Evolutionary conservation across 2,888 invertebrate species (phyloP).

Genomic region (Argyresthia goedartella): DNA sequence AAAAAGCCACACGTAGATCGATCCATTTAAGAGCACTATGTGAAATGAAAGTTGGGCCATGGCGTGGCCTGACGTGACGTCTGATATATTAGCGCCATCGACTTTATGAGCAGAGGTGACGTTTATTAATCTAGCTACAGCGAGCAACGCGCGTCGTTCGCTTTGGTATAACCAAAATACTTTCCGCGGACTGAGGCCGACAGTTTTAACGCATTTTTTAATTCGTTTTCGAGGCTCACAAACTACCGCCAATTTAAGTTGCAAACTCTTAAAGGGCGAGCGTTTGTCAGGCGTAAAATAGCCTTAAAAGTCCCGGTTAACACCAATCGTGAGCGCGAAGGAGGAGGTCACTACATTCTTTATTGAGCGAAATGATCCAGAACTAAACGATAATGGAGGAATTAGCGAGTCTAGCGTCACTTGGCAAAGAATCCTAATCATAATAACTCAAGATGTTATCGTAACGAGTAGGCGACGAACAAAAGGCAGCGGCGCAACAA

Average conservation of each 20-base stretch:
- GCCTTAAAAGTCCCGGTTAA: background rate
- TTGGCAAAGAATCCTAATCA: slow-evolving; percentile 69
- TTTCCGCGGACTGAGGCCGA: background rate
- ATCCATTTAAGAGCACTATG: slow-evolving; percentile 62
- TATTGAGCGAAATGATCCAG: slow-evolving; percentile 4
- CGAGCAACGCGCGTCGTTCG: slow-evolving; percentile 18
- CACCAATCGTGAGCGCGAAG: background rate
- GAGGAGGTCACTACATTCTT: background rate
- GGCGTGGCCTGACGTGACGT: slow-evolving; percentile 42
- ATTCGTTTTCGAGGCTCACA: background rate
- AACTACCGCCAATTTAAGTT: too few relatives aligned
- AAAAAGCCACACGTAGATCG: slow-evolving; percentile 56
- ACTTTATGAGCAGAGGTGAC: slow-evolving; percentile 52
- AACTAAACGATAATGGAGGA: slow-evolving; percentile 50
- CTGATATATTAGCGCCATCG: slow-evolving; percentile 62
- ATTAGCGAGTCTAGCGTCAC: slow-evolving; percentile 60
- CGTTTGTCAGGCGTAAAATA: background rate
- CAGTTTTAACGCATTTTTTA: background rate
- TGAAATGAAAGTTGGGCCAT: slow-evolving; percentile 56
- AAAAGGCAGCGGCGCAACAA: slow-evolving; percentile 64
- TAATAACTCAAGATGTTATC: slow-evolving; percentile 70
- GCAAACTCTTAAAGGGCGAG: background rate
- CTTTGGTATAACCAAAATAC: background rate
- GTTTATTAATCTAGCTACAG: slow-evolving; percentile 54
- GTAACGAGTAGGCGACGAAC: slow-evolving; percentile 59